Evolutionary conservation across 2,113 vertebrate species (phyloP).

Genomic region (Clarias batrachus): DNA sequence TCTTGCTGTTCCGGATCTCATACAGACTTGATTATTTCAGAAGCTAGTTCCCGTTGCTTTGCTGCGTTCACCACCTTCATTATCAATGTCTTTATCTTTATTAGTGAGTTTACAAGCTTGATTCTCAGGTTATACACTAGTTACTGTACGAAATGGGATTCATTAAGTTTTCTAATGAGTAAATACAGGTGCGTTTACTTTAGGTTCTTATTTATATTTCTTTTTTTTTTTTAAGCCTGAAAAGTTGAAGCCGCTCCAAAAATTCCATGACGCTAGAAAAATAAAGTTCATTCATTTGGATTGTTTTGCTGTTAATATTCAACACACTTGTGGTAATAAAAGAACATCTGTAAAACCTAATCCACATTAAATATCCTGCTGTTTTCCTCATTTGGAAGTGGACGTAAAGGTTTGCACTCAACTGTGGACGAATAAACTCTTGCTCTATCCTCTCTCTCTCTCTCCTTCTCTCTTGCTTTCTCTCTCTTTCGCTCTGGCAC

Average conservation of each 20-base stretch:
- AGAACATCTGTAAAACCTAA: slow-evolving; percentile 27
- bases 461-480: background rate
- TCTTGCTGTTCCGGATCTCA: background rate
- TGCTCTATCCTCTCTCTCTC: background rate
- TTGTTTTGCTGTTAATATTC: slow-evolving; percentile 2
- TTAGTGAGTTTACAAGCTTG: background rate
- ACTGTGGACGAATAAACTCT: slow-evolving; percentile 12
- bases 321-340: background rate
- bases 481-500: background rate
- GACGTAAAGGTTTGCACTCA: background rate
- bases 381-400: slow-evolving; percentile 11
- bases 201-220: background rate
- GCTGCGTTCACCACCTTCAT: background rate
- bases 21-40: background rate
- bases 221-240: background rate
- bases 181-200: background rate
- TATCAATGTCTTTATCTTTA: background rate
- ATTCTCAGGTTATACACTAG: too few relatives aligned
- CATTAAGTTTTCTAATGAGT: background rate
- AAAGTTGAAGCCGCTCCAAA: background rate
- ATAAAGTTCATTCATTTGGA: slow-evolving; percentile 2
- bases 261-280: background rate
- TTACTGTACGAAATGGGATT: background rate
- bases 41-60: background rate
- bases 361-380: slow-evolving; percentile 6